phyloP scores from a whole-genome alignment of 2,888 invertebrate species.

The Lasioglossum leucozonium region DNA sequence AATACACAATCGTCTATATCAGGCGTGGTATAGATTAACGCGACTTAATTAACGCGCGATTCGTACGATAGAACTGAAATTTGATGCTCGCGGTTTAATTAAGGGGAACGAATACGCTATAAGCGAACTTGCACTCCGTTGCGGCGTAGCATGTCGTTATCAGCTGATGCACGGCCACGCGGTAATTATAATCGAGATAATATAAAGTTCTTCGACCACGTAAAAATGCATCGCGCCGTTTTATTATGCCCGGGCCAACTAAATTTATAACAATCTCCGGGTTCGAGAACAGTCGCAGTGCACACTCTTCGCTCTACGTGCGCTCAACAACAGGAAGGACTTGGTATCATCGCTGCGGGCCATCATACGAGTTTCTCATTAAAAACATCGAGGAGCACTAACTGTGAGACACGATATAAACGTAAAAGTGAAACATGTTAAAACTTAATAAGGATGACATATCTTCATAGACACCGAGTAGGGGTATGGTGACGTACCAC shows the following conservation, averaged over 20 bases:
- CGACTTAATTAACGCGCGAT: conserved; percentile 29
- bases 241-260: not conserved
- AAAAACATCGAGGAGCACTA: conserved; percentile 72
- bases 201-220: not conserved
- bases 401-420: conserved; percentile 75
- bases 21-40: not conserved
- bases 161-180: conserved; percentile 20
- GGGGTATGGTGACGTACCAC: conserved; percentile 83
- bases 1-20: not conserved
- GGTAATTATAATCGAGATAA: conserved; percentile 31
- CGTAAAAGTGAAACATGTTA: conserved; percentile 74
- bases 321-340: conserved; percentile 45
- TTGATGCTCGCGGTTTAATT: conserved; percentile 29
- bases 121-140: conserved; percentile 30
- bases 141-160: not conserved
- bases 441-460: conserved; percentile 76
- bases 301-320: conserved; percentile 61
- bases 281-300: conserved; percentile 30
- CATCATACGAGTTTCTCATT: conserved; percentile 43
- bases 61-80: conserved; percentile 19
- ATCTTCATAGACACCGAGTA: conserved; percentile 82
- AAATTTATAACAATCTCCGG: conserved; percentile 9
- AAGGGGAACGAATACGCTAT: conserved; percentile 31
- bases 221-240: conserved; percentile 9
- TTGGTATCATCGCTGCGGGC: conserved; percentile 42